phyloP scores from a whole-genome alignment of 2,113 vertebrate genomes.

The Rhynchopsitta pachyrhyncha region DNA sequence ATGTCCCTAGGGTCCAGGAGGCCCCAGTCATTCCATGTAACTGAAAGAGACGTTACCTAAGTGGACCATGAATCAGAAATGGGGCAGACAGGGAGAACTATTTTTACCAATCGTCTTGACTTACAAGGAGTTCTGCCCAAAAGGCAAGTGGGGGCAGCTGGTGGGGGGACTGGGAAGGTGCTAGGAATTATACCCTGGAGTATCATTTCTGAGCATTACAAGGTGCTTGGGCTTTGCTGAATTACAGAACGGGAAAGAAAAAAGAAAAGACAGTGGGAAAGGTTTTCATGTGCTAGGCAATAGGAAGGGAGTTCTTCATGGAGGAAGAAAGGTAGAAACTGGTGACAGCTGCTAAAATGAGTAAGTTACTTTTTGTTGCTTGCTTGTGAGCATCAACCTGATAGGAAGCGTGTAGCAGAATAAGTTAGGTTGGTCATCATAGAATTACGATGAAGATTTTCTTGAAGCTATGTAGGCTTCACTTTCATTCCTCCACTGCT shows the following conservation, averaged over 20 bases:
- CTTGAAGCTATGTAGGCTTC: background rate
- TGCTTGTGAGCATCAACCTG: background rate
- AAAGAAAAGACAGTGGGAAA: background rate
- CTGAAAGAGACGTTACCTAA: constrained; percentile 75
- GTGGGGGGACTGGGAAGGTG: background rate
- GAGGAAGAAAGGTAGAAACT: constrained; percentile 1
- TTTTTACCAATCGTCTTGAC: constrained; percentile 42
- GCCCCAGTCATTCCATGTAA: constrained; percentile 61
- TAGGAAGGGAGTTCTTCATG: background rate
- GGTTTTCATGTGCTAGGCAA: background rate
- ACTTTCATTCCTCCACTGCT: background rate
- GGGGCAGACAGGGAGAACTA: constrained; percentile 53
- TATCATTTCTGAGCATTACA: background rate
- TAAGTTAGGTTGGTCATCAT: background rate
- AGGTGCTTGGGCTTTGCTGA: constrained; percentile 5
- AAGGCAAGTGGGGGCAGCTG: background rate
- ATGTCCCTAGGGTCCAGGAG: constrained; percentile 62
- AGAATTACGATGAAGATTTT: background rate
- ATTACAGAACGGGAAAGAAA: background rate
- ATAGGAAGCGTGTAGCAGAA: background rate
- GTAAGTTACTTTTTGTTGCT: background rate
- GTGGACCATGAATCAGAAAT: constrained; percentile 71
- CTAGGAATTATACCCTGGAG: background rate
- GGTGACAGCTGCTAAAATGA: constrained; percentile 1
- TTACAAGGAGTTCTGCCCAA: constrained; percentile 28